phyloP scores from a whole-genome alignment of 2,888 invertebrate species.

The Agrypnus murinus region DNA sequence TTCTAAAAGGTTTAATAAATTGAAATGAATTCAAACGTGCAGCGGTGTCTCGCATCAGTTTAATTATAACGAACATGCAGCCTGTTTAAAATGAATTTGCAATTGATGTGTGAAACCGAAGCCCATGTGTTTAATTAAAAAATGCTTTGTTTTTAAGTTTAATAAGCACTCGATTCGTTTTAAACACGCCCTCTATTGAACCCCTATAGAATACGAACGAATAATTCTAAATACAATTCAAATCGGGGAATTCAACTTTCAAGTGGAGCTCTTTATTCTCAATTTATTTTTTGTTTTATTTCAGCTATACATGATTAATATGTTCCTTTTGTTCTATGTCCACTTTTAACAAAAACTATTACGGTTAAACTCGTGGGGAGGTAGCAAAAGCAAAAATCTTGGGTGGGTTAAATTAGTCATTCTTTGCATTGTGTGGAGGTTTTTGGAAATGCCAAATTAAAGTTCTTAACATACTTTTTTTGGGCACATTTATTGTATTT shows the following conservation, averaged over 20 bases:
- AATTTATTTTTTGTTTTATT: slow-evolving; percentile 52
- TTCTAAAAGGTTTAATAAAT: slow-evolving; percentile 27
- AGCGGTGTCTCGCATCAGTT: slow-evolving; percentile 66
- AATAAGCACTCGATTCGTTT: slow-evolving; percentile 68
- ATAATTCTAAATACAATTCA: slow-evolving; percentile 67
- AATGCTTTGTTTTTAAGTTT: slow-evolving; percentile 71
- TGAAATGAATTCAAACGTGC: slow-evolving; percentile 39
- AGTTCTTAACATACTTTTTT: too few species aligned
- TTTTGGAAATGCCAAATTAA: too few species aligned
- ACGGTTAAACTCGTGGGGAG: too few species aligned
- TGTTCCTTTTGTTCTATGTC: slow-evolving; percentile 43
- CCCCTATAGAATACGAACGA: slow-evolving; percentile 66
- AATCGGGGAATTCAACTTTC: slow-evolving; percentile 64
- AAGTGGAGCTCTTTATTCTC: slow-evolving; percentile 56
- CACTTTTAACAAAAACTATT: slow-evolving; percentile 12
- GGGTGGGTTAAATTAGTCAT: too few species aligned
- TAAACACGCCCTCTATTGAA: slow-evolving; percentile 66
- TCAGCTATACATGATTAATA: slow-evolving; percentile 51
- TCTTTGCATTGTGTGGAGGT: too few species aligned
- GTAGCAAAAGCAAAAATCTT: too few species aligned
- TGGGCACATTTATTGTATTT: too few species aligned
- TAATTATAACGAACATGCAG: slow-evolving; percentile 69
- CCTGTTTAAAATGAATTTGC: slow-evolving; percentile 69
- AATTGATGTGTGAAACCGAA: slow-evolving; percentile 71
- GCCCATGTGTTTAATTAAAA: slow-evolving; percentile 71